Evolutionary conservation across 2,888 invertebrate species (phyloP).

Genomic region (Noctua janthe): DNA sequence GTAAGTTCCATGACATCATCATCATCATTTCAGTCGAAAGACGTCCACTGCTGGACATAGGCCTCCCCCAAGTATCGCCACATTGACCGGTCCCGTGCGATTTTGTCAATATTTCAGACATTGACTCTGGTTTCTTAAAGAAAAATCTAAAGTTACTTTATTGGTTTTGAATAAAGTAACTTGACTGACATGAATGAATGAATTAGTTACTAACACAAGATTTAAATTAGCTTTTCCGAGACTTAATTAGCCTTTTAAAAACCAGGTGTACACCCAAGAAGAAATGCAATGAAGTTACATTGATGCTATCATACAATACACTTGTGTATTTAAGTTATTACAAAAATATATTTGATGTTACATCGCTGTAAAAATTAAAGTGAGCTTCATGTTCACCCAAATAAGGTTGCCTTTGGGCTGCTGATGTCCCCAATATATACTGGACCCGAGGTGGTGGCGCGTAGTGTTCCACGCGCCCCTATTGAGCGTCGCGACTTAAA

Average conservation of each 20-base stretch:
- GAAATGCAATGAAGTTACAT: neutral
- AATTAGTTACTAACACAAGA: neutral
- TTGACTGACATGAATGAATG: neutral
- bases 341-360: neutral
- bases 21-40: too few species aligned
- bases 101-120: constrained; percentile 74
- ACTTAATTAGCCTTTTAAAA: neutral
- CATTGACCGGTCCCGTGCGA: too few species aligned
- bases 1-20: constrained; percentile 79
- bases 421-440: neutral
- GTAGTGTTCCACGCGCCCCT: too few species aligned
- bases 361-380: neutral
- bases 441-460: too few species aligned
- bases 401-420: neutral
- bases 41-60: too few species aligned
- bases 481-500: neutral
- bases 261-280: neutral
- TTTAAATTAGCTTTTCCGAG: neutral
- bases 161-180: neutral
- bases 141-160: neutral
- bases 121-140: neutral
- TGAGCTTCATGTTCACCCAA: neutral
- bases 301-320: neutral
- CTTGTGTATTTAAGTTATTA: neutral
- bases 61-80: too few species aligned